phyloP scores from a whole-genome alignment of 2,113 vertebrate genomes.

The Anolis carolinensis region DNA sequence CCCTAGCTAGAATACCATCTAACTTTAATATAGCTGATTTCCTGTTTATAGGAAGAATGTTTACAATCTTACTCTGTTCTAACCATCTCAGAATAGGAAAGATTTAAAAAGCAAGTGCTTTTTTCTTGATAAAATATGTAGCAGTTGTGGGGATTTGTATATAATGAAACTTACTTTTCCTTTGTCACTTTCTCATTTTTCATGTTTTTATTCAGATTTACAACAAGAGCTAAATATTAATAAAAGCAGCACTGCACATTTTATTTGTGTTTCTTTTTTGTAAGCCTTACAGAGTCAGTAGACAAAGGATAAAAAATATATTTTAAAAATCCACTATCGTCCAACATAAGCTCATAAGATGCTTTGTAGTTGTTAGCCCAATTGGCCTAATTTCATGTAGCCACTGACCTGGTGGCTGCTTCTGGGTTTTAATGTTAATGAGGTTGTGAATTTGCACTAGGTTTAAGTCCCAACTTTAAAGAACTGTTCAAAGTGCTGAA shows the following conservation, averaged over 20 bases:
- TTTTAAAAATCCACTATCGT: background rate
- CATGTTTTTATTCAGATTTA: background rate
- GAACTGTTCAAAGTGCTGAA: too few species aligned
- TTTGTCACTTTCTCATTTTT: slow-evolving; percentile 17
- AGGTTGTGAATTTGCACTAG: too few species aligned
- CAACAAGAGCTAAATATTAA: slow-evolving; percentile 18
- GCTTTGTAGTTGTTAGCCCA: background rate
- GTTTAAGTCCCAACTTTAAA: too few species aligned
- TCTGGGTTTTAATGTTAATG: background rate
- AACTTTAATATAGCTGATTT: background rate
- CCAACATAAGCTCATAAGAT: slow-evolving; percentile 9
- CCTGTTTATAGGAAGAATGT: background rate
- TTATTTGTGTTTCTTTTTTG: slow-evolving; percentile 2
- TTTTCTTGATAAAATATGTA: slow-evolving; percentile 15
- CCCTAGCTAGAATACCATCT: background rate
- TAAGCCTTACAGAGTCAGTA: background rate
- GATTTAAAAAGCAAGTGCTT: background rate
- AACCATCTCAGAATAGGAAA: slow-evolving; percentile 10
- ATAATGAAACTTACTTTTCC: slow-evolving; percentile 1
- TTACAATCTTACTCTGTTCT: slow-evolving; percentile 5
- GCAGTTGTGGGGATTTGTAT: slow-evolving; percentile 1
- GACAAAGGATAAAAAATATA: too few species aligned
- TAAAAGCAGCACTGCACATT: background rate
- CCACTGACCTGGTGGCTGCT: background rate
- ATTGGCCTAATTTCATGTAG: background rate